These are phyloP conservation scores for Melinaea menophilus DNA, from an alignment of 2,888 invertebrate species.

Conservation along the genomic window DNA sequence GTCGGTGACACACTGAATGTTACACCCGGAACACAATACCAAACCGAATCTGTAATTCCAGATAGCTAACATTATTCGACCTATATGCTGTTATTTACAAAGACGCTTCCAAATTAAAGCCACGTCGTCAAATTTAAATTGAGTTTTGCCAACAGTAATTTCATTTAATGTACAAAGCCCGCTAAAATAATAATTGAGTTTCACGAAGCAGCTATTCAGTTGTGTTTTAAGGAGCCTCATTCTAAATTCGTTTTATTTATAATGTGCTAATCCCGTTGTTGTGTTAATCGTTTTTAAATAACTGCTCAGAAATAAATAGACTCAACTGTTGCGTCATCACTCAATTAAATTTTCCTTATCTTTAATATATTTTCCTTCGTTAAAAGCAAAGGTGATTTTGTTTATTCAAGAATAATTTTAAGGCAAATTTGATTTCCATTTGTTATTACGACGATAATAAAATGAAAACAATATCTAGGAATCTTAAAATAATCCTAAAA, in stretches of 20 bases:
- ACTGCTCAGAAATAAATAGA: not conserved
- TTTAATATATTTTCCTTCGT: no score
- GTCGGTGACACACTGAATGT: slow-evolving; percentile 9
- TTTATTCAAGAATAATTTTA: not conserved
- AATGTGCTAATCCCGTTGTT: slow-evolving; percentile 20
- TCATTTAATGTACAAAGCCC: slow-evolving; percentile 48
- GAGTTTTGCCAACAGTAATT: slow-evolving; percentile 65
- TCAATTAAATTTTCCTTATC: not conserved
- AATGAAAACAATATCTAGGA: not conserved
- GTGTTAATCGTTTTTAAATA: slow-evolving; percentile 16
- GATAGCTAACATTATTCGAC: slow-evolving; percentile 44
- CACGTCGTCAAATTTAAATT: slow-evolving; percentile 65
- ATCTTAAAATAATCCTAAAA: not conserved
- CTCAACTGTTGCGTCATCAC: not conserved
- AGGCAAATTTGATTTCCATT: not conserved
- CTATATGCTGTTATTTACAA: slow-evolving; percentile 40
- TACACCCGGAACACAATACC: slow-evolving; percentile 23
- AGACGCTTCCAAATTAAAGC: slow-evolving; percentile 48
- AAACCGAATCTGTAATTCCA: slow-evolving; percentile 48
- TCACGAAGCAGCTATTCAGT: slow-evolving; percentile 35
- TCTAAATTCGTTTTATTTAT: slow-evolving; percentile 26
- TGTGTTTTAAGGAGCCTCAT: slow-evolving; percentile 29
- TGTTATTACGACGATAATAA: not conserved
- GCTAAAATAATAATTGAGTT: slow-evolving; percentile 68
- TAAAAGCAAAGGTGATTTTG: no score